Conservation (phyloP, 2,888 invertebrate genomes). For the Volucella inanis region DNA sequence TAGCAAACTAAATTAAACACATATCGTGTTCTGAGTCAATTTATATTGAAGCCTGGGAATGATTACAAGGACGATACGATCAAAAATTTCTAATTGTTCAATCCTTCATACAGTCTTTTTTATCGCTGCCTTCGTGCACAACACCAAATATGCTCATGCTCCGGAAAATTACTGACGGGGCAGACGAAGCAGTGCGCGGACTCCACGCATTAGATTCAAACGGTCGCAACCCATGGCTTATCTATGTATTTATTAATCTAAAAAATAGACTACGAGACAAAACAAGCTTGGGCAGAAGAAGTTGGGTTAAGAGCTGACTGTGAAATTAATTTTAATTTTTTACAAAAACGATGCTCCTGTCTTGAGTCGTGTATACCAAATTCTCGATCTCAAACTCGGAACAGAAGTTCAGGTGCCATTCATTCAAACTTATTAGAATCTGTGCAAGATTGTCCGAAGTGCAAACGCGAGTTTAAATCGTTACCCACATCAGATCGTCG, state of each 20-base stretch:
- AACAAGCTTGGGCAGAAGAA: conserved; percentile 13
- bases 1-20: background rate
- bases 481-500: background rate
- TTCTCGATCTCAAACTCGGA: background rate
- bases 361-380: background rate
- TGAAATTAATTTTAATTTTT: background rate
- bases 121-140: background rate
- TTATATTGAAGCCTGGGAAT: background rate
- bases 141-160: conserved; percentile 34
- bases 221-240: conserved; percentile 33
- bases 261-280: conserved; percentile 6
- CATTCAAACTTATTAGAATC: conserved; percentile 10
- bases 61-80: background rate
- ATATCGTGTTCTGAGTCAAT: background rate
- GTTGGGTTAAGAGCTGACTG: conserved; percentile 15
- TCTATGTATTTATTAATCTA: conserved; percentile 31
- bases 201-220: conserved; percentile 29
- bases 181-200: conserved; percentile 32
- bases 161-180: conserved; percentile 58
- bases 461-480: conserved; percentile 16
- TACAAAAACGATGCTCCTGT: background rate
- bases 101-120: background rate
- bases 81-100: background rate
- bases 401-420: background rate
- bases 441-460: conserved; percentile 4